A percentile compares a stretch with the other conserved stretches of the same genome.
phyloP scores from a whole-genome alignment of 1,140 invertebrate species.

The Fopius arisanus region DNA sequence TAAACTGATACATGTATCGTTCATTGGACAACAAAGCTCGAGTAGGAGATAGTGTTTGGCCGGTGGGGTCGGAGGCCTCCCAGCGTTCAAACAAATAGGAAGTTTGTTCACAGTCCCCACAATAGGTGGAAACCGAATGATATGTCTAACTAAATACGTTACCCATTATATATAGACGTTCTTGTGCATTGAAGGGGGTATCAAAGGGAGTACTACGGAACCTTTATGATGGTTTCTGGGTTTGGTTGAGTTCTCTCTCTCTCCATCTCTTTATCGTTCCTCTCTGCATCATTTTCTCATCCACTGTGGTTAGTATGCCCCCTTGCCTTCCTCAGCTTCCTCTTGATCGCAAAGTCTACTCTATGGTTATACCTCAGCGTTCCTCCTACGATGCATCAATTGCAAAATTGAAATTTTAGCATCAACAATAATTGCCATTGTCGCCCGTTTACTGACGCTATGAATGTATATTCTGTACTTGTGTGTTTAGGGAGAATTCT shows the following conservation, averaged over 20 bases:
- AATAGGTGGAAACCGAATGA: slow-evolving; percentile 64
- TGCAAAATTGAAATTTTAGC: slow-evolving; percentile 60
- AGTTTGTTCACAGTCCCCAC: slow-evolving; percentile 56
- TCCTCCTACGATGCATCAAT: slow-evolving; percentile 57
- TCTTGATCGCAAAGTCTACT: not conserved
- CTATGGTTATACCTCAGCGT: slow-evolving; percentile 20
- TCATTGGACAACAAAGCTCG: not conserved
- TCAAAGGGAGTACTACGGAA: slow-evolving; percentile 58
- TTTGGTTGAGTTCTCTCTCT: slow-evolving; percentile 27
- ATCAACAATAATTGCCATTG: slow-evolving; percentile 58
- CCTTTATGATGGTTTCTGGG: slow-evolving; percentile 63
- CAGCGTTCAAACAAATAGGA: slow-evolving; percentile 58
- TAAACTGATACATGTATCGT: not conserved
- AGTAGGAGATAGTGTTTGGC: not conserved
- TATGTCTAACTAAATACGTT: slow-evolving; percentile 64
- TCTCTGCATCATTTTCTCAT: slow-evolving; percentile 41
- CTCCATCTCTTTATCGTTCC: slow-evolving; percentile 44
- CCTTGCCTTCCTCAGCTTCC: slow-evolving; percentile 28
- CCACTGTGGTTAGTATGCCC: slow-evolving; percentile 30
- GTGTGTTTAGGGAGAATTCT: not conserved
- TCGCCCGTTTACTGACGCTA: slow-evolving; percentile 36
- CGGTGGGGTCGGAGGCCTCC: not conserved
- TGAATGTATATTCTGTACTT: not conserved
- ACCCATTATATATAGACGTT: slow-evolving; percentile 31
- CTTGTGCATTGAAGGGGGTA: slow-evolving; percentile 34